Evolutionary conservation across 2,797 vertebrate species (phyloP), one percentile per base, ranked within the genome.

Genomic region (Champsocephalus esox): DNA sequence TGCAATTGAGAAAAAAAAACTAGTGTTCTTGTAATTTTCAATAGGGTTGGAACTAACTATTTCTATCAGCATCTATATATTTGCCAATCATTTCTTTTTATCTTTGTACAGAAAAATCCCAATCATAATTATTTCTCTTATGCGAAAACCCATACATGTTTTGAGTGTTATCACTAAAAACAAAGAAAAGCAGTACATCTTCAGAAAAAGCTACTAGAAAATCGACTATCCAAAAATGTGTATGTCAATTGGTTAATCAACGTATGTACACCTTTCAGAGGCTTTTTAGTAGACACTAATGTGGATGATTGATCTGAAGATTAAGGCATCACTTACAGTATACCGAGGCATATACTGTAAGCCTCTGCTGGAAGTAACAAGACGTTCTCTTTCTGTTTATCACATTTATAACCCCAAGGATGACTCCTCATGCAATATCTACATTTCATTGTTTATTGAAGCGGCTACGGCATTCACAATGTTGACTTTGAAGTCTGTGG

Each of bases 371-470:
- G 50, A 32, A 58, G 55, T 68, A 65, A 71, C 21, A 41, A 52
- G 17, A 52, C 8, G 0, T 43, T 61, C 24, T 44, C 21, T 56
- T 9, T 62, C 41, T 58, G 16, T 65, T 71, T 56, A 68, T 68
- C 56, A 60, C 12, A 48, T 28, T n/a, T 9, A 13, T 48, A n/a
- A n/a, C n/a, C 34, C 41, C 1, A 0, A n/a, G 52, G 43, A 69
- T 60, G 21, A 62, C 13, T 19, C 50, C 44, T 85, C 44, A 52
- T 72, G 49, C n/a, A 72, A 52, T 65, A 68, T 81, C 59, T 34
- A 61, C 7, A 68, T 60, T 68, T 63, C 21, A 70, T 65, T 74
- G 64, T 69, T 77, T 61, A 75, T 73, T 73, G 50, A 82, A 71
- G 62, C 49, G 24, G 57, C 69, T 49, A 64, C 24, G 24, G 41